A percentile compares a stretch with the other conserved stretches of the same genome.
These are phyloP conservation scores for Lerema accius DNA, from an alignment of 1,140 invertebrate species.

Conservation along the genomic window DNA sequence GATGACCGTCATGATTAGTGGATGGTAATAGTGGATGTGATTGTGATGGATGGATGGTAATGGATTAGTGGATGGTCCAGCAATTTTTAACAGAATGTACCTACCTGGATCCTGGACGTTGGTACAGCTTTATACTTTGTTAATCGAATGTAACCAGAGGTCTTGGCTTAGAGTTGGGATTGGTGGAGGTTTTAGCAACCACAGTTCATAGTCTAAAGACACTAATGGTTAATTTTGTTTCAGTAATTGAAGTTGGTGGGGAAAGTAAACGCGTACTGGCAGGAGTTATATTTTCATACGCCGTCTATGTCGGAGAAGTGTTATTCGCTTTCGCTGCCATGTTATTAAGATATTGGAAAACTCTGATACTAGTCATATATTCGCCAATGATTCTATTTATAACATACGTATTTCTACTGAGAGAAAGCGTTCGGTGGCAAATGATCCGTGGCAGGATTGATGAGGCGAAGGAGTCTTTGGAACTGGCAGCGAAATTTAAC, in stretches of 20 bases:
- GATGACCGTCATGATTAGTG: too few relatives aligned
- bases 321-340: conserved; percentile 62
- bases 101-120: too few relatives aligned
- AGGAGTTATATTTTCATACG: conserved; percentile 63
- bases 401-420: conserved; percentile 50
- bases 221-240: conserved; percentile 38
- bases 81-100: too few relatives aligned
- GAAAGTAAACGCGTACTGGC: conserved; percentile 58
- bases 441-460: conserved; percentile 57
- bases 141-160: too few relatives aligned
- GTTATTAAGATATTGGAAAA: conserved; percentile 64
- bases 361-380: conserved; percentile 57
- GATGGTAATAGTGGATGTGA: too few relatives aligned
- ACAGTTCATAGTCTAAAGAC: too few relatives aligned
- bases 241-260: conserved; percentile 69
- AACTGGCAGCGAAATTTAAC: conserved; percentile 55
- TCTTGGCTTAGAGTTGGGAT: too few relatives aligned
- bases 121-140: too few relatives aligned
- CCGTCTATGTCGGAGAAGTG: conserved; percentile 63
- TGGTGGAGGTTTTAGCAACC: too few relatives aligned
- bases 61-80: too few relatives aligned
- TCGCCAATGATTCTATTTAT: conserved; percentile 57
- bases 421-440: conserved; percentile 70
- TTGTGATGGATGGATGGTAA: too few relatives aligned
- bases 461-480: conserved; percentile 58